Percentiles rank a stretch among this genome's conserved stretches.
Evolutionary conservation across 92 coral and sea anemone genomes (phyloP).

Genomic region (Desmophyllum pertusum): DNA sequence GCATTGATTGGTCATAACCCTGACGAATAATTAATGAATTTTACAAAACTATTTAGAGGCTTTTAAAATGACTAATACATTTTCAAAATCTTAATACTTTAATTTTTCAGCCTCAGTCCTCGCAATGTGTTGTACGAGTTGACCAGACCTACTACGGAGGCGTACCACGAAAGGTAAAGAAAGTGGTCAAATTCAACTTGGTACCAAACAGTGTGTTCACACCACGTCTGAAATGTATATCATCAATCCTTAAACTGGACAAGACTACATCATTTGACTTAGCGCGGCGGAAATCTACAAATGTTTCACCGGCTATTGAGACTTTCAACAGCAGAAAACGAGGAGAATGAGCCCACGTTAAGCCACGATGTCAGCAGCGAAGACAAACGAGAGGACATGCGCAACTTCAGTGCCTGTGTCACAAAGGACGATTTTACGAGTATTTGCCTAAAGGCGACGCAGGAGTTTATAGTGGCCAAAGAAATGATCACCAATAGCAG

Average conservation of each 20-base stretch:
- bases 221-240: slow-evolving; percentile 61
- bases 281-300: background rate
- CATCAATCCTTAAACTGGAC: slow-evolving; percentile 66
- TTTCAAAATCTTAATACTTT: background rate
- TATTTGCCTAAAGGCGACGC: slow-evolving; percentile 76
- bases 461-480: slow-evolving; percentile 74
- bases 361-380: background rate
- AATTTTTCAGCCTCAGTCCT: background rate
- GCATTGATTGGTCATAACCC: no score
- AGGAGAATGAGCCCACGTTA: background rate
- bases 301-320: background rate
- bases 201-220: slow-evolving; percentile 68
- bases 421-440: slow-evolving; percentile 60
- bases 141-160: slow-evolving; percentile 81
- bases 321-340: no score
- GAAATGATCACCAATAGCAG: slow-evolving; percentile 86
- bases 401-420: background rate
- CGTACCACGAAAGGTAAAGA: slow-evolving; percentile 50
- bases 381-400: background rate
- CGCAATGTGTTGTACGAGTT: slow-evolving; percentile 47
- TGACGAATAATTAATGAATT: no score
- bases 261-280: background rate
- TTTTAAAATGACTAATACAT: no score
- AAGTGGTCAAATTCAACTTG: slow-evolving; percentile 60
- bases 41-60: no score